phyloP scores from a whole-genome alignment of 1,140 invertebrate genomes.

The Luehdorfia chinensis region DNA sequence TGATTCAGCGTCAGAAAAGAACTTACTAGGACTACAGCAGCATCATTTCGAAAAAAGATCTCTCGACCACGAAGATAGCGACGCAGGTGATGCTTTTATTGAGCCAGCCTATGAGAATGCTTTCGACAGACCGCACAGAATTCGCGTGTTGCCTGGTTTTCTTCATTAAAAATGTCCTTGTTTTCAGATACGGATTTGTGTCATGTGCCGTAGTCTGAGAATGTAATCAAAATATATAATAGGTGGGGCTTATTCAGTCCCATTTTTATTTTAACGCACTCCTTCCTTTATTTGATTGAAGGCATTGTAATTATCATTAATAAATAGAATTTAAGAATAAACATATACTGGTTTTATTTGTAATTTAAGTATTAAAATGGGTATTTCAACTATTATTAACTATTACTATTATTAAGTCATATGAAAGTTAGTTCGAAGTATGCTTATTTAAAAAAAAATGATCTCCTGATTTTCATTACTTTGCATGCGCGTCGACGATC shows the following conservation, averaged over 20 bases:
- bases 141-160: slow-evolving; percentile 47
- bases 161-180: slow-evolving; percentile 34
- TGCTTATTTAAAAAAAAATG: no score
- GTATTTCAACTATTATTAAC: no score
- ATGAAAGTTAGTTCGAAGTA: no score
- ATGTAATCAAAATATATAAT: background rate
- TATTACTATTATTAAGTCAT: no score
- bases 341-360: no score
- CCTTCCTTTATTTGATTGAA: slow-evolving; percentile 38
- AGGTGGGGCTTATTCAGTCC: slow-evolving; percentile 5
- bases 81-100: background rate
- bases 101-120: slow-evolving; percentile 37
- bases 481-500: no score
- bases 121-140: slow-evolving; percentile 43
- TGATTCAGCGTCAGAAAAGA: background rate
- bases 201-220: no score
- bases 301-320: slow-evolving; percentile 33
- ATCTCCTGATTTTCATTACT: no score
- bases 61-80: background rate
- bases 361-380: no score
- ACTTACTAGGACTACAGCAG: background rate
- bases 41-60: slow-evolving; percentile 13
- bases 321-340: no score
- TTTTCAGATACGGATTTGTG: no score
- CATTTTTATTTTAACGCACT: slow-evolving; percentile 6